A percentile compares a stretch with the other conserved stretches of the same genome.
phyloP scores from a whole-genome alignment of 2,113 vertebrate genomes.

The Jacana jacana region DNA sequence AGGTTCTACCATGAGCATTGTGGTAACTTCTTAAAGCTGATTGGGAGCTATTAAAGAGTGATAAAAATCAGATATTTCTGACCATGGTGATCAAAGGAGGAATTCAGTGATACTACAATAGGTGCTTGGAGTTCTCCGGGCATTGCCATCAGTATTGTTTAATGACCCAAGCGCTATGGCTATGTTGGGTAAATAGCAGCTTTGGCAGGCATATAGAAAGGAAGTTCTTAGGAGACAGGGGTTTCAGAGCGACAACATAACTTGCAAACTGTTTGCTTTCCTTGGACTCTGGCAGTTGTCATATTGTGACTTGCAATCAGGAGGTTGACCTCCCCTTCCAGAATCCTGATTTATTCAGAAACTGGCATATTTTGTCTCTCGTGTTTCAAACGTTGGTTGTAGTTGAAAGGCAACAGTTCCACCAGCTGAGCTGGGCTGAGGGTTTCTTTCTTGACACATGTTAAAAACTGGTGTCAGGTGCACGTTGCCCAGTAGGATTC shows the following conservation, averaged over 20 bases:
- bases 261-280: background rate
- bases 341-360: background rate
- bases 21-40: slow-evolving; percentile 62
- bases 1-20: slow-evolving; percentile 52
- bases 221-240: background rate
- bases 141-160: slow-evolving; percentile 66
- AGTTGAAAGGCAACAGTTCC: background rate
- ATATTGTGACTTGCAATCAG: background rate
- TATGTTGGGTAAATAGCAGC: slow-evolving; percentile 25
- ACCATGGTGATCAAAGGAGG: slow-evolving; percentile 63
- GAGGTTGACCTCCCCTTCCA: background rate
- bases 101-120: slow-evolving; percentile 67
- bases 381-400: background rate
- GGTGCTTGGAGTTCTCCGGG: slow-evolving; percentile 40
- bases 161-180: slow-evolving; percentile 65
- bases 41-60: slow-evolving; percentile 66
- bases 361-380: background rate
- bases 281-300: background rate
- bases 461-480: background rate
- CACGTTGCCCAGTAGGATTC: background rate
- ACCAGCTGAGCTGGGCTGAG: background rate
- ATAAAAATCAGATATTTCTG: slow-evolving; percentile 74
- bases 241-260: background rate
- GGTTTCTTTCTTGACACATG: background rate
- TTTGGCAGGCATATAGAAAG: background rate